Evolutionary conservation across 2,888 invertebrate species (phyloP).

Genomic region (Dynastes tityus): DNA sequence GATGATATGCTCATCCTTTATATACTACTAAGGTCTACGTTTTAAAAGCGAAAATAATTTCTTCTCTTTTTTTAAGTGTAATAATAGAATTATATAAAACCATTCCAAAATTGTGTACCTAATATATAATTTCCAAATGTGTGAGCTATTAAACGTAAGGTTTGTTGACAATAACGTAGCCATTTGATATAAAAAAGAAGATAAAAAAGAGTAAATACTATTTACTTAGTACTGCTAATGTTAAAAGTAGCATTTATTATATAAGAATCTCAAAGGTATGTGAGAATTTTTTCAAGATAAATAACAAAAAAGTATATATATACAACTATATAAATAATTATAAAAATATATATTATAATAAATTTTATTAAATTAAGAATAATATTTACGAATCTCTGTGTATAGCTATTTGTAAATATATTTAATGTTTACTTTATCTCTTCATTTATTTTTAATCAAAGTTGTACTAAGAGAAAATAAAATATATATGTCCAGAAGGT

Average conservation of each 20-base stretch:
- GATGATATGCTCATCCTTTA: neutral
- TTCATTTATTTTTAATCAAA: slow-evolving; percentile 41
- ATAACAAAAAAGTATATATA: slow-evolving; percentile 56
- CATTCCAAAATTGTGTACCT: slow-evolving; percentile 72
- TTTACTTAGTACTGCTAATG: slow-evolving; percentile 66
- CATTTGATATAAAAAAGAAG: slow-evolving; percentile 69
- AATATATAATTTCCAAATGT: slow-evolving; percentile 69
- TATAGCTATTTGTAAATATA: slow-evolving; percentile 67
- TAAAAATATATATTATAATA: slow-evolving; percentile 54
- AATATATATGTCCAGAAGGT: slow-evolving; percentile 24
- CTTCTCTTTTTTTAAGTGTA: slow-evolving; percentile 25
- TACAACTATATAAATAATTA: slow-evolving; percentile 66
- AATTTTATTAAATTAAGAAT: slow-evolving; percentile 60
- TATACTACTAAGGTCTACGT: slow-evolving; percentile 12
- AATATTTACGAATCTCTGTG: slow-evolving; percentile 67
- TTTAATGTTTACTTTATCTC: slow-evolving; percentile 61
- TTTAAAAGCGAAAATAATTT: slow-evolving; percentile 15
- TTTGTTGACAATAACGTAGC: slow-evolving; percentile 72
- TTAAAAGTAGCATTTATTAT: slow-evolving; percentile 70
- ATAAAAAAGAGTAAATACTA: slow-evolving; percentile 56
- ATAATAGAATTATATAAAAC: slow-evolving; percentile 57
- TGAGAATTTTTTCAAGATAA: slow-evolving; percentile 64
- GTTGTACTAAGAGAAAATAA: slow-evolving; percentile 39
- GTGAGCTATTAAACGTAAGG: slow-evolving; percentile 68
- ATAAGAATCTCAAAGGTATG: slow-evolving; percentile 65